phyloP scores from a whole-genome alignment of 2,888 invertebrate genomes.

The Maniola hyperantus region DNA sequence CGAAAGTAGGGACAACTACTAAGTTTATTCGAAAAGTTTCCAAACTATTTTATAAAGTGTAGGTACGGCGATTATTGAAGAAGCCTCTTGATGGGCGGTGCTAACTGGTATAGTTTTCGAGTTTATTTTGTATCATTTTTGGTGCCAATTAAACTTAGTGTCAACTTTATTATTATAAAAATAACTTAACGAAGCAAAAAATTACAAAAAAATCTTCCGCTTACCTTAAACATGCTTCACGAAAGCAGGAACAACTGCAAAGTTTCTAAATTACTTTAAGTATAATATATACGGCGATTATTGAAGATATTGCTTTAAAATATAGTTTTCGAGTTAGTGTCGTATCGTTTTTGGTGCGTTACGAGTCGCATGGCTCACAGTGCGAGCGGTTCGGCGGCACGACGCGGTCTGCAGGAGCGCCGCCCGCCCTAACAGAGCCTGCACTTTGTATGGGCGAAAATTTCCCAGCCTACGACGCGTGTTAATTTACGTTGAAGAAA shows the following conservation, averaged over 20 bases:
- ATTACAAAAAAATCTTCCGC: conserved; percentile 34
- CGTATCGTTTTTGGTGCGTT: conserved; percentile 37
- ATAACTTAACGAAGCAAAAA: background rate
- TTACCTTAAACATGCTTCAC: conserved; percentile 54
- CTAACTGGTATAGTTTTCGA: background rate
- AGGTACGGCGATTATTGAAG: no score
- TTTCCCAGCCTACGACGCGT: conserved; percentile 6
- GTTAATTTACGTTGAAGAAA: background rate
- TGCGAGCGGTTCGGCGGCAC: conserved; percentile 58
- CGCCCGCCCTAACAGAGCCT: conserved; percentile 48
- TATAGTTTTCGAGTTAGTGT: conserved; percentile 41
- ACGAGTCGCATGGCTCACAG: conserved; percentile 51
- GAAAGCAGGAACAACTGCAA: conserved; percentile 46
- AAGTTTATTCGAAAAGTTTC: background rate
- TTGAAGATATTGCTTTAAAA: conserved; percentile 42
- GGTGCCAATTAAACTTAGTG: background rate
- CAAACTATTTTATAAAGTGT: background rate
- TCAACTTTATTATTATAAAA: background rate
- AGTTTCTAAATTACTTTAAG: conserved; percentile 42
- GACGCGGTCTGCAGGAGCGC: conserved; percentile 61
- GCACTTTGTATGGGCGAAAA: conserved; percentile 25
- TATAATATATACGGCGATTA: conserved; percentile 17
- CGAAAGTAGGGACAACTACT: background rate
- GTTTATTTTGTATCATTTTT: background rate
- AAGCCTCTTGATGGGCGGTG: no score